These are phyloP conservation scores for Diarsia brunnea DNA, from an alignment of 2,888 invertebrate species.

Conservation along the genomic window DNA sequence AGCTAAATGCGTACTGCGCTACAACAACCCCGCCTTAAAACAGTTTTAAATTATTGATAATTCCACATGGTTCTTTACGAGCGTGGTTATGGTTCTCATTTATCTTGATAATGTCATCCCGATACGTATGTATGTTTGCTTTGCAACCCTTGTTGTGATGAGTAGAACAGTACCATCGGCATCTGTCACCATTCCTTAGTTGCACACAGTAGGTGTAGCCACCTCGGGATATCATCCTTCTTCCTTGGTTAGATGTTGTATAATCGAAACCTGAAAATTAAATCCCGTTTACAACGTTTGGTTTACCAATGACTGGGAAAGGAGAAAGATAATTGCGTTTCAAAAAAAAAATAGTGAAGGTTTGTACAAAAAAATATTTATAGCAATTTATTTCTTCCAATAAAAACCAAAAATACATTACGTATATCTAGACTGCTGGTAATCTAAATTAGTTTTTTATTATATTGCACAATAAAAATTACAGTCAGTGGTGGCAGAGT, in stretches of 20 bases:
- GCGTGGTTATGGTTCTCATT: conserved; percentile 36
- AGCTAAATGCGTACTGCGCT: too few relatives aligned
- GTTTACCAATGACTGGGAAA: background rate
- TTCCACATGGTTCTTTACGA: background rate
- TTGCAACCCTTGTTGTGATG: conserved; percentile 62
- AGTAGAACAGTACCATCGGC: conserved; percentile 67
- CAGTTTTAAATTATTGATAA: background rate
- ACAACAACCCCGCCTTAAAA: too few relatives aligned
- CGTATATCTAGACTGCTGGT: background rate
- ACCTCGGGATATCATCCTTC: conserved; percentile 23
- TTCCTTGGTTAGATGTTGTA: conserved; percentile 25
- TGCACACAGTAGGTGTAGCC: conserved; percentile 35
- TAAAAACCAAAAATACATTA: background rate
- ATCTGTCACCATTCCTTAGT: conserved; percentile 16
- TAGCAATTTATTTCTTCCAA: too few relatives aligned
- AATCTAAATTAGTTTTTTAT: background rate
- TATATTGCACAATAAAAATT: background rate
- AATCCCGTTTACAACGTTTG: background rate
- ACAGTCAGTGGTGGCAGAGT: too few relatives aligned
- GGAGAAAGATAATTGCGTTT: background rate
- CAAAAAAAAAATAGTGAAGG: too few relatives aligned
- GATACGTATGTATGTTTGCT: conserved; percentile 39
- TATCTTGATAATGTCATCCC: conserved; percentile 8
- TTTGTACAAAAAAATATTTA: too few relatives aligned
- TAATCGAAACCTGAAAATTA: conserved; percentile 22